A percentile compares a stretch with the other conserved stretches of the same genome.
Evolutionary conservation across 2,888 invertebrate species (phyloP).

Genomic region (Trachelus troglodyta): DNA sequence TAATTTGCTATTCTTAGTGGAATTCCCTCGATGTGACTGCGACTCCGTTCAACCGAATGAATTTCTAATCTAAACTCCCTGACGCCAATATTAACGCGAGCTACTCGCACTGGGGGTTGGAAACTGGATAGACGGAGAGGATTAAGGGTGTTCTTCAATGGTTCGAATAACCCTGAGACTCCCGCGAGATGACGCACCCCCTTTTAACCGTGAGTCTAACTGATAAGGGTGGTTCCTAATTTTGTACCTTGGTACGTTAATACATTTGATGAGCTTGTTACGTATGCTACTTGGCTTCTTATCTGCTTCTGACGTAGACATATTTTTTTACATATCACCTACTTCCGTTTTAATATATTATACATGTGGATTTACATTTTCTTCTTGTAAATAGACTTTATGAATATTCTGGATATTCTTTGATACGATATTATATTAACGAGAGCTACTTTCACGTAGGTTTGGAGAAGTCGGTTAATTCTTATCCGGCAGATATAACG

Average conservation of each 20-base stretch:
- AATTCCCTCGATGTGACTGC: slow-evolving; percentile 27
- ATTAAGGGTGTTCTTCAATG: background rate
- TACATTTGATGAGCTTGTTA: background rate
- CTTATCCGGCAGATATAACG: slow-evolving; percentile 1
- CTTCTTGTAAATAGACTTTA: background rate
- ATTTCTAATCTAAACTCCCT: slow-evolving; percentile 25
- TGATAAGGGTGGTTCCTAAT: background rate
- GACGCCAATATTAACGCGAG: slow-evolving; percentile 18
- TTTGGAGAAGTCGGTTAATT: background rate
- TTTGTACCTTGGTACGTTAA: background rate
- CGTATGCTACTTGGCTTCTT: background rate
- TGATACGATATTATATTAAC: background rate
- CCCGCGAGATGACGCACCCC: background rate
- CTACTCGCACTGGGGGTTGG: background rate
- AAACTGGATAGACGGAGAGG: background rate
- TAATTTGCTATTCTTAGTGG: slow-evolving; percentile 41
- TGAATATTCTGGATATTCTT: too few relatives aligned
- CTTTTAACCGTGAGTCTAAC: background rate
- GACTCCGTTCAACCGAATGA: slow-evolving; percentile 5
- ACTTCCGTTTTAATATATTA: background rate
- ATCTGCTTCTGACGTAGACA: background rate
- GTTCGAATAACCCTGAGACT: background rate
- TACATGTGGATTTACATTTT: background rate
- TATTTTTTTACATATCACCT: background rate
- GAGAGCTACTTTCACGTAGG: background rate